Evolutionary conservation across 2,888 invertebrate genomes (phyloP).

Genomic region (Papilio protenor): DNA sequence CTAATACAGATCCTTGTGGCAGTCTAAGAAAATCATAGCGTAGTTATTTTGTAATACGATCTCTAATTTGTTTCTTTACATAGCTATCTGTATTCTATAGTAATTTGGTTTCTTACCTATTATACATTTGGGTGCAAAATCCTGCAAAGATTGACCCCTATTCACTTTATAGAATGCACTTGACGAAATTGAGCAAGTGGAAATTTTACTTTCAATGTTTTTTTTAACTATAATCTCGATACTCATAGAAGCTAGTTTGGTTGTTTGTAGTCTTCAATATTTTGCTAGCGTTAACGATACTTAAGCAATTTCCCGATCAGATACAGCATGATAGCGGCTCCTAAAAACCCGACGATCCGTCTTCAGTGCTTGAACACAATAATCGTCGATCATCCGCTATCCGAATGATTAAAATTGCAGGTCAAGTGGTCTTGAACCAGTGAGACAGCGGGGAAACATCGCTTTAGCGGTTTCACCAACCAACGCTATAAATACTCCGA

Average conservation of each 20-base stretch:
- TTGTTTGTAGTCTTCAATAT: not conserved
- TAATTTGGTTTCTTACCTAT: not conserved
- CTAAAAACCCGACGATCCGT: slow-evolving; percentile 39
- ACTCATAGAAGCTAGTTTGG: not conserved
- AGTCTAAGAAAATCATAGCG: not conserved
- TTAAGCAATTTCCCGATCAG: slow-evolving; percentile 37
- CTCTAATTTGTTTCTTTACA: too few relatives aligned
- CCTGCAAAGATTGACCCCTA: not conserved
- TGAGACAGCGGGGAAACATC: slow-evolving; percentile 37
- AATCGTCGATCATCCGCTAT: slow-evolving; percentile 57
- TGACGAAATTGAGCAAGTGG: not conserved
- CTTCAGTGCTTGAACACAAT: slow-evolving; percentile 52
- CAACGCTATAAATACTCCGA: slow-evolving; percentile 40
- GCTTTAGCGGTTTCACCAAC: slow-evolving; percentile 30
- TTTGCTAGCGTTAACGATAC: slow-evolving; percentile 24
- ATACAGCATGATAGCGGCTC: slow-evolving; percentile 35
- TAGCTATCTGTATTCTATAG: not conserved
- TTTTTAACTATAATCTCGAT: not conserved
- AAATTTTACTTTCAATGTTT: not conserved
- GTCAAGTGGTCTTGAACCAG: slow-evolving; percentile 57
- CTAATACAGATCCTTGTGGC: not conserved
- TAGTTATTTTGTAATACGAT: too few relatives aligned
- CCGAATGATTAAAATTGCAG: slow-evolving; percentile 58
- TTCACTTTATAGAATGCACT: not conserved
- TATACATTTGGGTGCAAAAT: not conserved